phyloP scores from a whole-genome alignment of 2,113 vertebrate genomes.

The Campylomormyrus numenius region DNA sequence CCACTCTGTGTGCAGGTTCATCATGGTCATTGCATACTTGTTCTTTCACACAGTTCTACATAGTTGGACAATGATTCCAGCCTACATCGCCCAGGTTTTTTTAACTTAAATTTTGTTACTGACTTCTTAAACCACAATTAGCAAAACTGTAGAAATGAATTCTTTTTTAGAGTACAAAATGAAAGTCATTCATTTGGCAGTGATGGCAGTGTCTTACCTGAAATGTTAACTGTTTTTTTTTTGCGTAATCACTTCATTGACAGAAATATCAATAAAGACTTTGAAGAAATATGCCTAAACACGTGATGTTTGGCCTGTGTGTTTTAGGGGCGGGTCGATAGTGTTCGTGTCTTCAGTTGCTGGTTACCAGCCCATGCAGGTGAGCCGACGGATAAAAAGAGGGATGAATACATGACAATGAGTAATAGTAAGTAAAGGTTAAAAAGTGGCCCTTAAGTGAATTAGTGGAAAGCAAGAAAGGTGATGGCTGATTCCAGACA shows the following conservation, averaged over 20 bases:
- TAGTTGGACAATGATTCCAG: background rate
- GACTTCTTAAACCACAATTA: no score
- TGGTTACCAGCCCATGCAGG: conserved; percentile 64
- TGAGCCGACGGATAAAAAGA: conserved; percentile 42
- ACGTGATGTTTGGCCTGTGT: conserved; percentile 8
- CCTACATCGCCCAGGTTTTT: background rate
- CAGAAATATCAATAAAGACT: background rate
- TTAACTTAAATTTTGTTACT: no score
- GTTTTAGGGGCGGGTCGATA: conserved; percentile 70
- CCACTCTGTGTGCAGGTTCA: background rate
- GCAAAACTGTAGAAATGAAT: background rate
- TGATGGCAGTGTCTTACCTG: background rate
- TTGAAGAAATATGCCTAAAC: background rate
- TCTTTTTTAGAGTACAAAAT: background rate
- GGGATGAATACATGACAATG: background rate
- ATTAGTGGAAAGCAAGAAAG: background rate
- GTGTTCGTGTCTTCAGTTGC: conserved; percentile 73
- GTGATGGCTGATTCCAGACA: background rate
- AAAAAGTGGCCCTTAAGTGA: background rate
- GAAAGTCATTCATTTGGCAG: background rate
- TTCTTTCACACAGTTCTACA: background rate
- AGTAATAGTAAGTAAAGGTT: background rate
- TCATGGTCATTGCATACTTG: background rate
- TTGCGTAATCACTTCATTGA: background rate
- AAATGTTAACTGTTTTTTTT: background rate